Base-by-base conservation (phyloP, 2,888 invertebrate genomes). In the Ectropis crepuscularia region DNA sequence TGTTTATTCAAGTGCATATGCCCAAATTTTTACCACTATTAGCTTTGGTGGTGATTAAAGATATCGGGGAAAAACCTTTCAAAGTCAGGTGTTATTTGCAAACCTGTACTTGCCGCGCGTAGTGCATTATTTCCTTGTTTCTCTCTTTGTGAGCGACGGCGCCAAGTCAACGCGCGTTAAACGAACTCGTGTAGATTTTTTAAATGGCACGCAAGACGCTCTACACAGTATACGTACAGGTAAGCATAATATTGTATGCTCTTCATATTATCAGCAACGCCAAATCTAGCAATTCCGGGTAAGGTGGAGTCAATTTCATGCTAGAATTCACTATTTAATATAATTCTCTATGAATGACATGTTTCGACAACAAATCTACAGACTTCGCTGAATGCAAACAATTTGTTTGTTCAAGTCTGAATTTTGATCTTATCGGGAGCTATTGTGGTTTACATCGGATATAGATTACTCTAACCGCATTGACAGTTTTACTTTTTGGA, bases 301-400 rank as follows among this genome's bases (percentile, higher is more conserved):
- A 82, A 74, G 69, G 72, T 55, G 61, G 83, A 86, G 85, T 87
- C 87, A 87, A 89, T 90, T 91, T 90, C 87, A 90, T 80, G 83
- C 80, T 79, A 81, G 80, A 82, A 78, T 78, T 75, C 73, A 74
- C 73, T 73, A 73, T 81, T 85, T 78, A 75, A 81, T 81, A 80
- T 77, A 78, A 81, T 78, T 80, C 78, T 63, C 61, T 62, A 62
- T 79, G 80, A 86, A 83, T 85, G 90, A 87, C 89, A 88, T 92
- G 88, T 92, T 92, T 90, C 87, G 89, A 84, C 90, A 92, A 91
- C 86, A 91, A 71, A 79, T 78, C 74, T 79, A 79, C 79, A 82
- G 81, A 83, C 78, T 81, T 78, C 73, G 77, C 77, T 82, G 80
- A 81, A 85, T 78, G 79, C 74, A 72, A 79, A 88, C 88, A 88